These are phyloP conservation scores for Hetaerina americana DNA, from an alignment of 1,140 invertebrate genomes.

Conservation along the genomic window DNA sequence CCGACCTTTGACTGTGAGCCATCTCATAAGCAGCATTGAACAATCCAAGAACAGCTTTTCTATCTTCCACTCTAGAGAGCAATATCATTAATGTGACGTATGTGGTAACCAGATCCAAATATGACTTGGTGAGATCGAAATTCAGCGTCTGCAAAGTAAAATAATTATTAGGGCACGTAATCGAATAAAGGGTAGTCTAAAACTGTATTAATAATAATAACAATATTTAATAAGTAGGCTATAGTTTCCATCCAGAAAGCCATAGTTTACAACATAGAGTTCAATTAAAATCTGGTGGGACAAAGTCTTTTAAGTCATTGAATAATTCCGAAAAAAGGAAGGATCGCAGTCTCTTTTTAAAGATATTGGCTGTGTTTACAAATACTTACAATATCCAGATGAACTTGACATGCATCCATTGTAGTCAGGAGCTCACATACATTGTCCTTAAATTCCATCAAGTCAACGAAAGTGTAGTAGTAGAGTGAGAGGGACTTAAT, in stretches of 20 bases:
- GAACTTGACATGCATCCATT: conserved; percentile 94
- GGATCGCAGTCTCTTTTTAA: conserved; percentile 2
- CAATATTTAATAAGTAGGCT: conserved; percentile 6
- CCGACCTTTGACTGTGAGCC: conserved; percentile 65
- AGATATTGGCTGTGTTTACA: background rate
- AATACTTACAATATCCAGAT: conserved; percentile 75
- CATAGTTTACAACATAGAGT: too few species aligned
- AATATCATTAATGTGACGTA: conserved; percentile 95
- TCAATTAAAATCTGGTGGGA: conserved; percentile 4
- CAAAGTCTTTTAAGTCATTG: background rate
- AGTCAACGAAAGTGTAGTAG: conserved; percentile 99
- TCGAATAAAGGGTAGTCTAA: background rate
- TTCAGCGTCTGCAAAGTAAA: conserved; percentile 58
- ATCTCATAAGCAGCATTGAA: conserved; percentile 98
- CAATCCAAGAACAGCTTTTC: conserved; percentile 90
- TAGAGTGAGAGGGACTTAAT: conserved; percentile 93
- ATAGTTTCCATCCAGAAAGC: background rate
- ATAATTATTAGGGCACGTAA: conserved; percentile 7
- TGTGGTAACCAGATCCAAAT: conserved; percentile 86
- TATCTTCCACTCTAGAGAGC: conserved; percentile 89
- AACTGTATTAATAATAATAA: background rate
- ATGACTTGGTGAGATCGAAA: conserved; percentile 92
- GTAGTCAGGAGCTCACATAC: conserved; percentile 91
- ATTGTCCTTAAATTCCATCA: conserved; percentile 97
- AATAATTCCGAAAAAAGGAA: conserved; percentile 6